These are phyloP conservation scores for Poecilia gillii DNA, from an alignment of 2,797 vertebrate genomes.

Conservation along the genomic window DNA sequence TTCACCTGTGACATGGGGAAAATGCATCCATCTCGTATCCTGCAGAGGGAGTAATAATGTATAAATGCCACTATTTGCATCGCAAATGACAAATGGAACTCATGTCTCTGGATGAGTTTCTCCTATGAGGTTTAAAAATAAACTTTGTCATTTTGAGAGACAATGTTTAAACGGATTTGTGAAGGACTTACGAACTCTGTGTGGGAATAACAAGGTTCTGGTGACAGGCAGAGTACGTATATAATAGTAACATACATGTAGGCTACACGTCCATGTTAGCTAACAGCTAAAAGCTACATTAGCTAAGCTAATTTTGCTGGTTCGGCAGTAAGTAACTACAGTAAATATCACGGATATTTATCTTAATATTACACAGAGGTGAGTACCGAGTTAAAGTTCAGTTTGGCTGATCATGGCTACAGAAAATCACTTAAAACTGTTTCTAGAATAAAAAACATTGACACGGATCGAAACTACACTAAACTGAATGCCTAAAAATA, in stretches of 20 bases:
- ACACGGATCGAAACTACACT: neutral
- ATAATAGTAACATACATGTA: too few relatives aligned
- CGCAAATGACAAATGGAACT: neutral
- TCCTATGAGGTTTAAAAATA: neutral
- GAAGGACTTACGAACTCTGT: too few relatives aligned
- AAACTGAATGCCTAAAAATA: neutral
- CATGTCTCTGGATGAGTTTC: neutral
- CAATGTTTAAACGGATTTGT: too few relatives aligned
- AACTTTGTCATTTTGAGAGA: neutral
- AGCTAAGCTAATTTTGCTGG: too few relatives aligned
- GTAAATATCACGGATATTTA: too few relatives aligned
- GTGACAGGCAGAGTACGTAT: too few relatives aligned
- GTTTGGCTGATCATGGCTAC: neutral
- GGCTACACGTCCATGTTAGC: too few relatives aligned
- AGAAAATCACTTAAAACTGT: neutral
- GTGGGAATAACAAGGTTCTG: too few relatives aligned
- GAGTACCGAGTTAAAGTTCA: neutral
- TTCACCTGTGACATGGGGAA: constrained; percentile 41
- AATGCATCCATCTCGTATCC: constrained; percentile 26
- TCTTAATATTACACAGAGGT: too few relatives aligned
- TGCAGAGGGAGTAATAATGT: neutral
- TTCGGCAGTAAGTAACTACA: too few relatives aligned
- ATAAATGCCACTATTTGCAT: constrained; percentile 20
- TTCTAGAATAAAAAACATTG: neutral
- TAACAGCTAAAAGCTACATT: too few relatives aligned